These are phyloP conservation scores for Ylistrum balloti DNA, from an alignment of 1,140 invertebrate species.

Conservation along the genomic window DNA sequence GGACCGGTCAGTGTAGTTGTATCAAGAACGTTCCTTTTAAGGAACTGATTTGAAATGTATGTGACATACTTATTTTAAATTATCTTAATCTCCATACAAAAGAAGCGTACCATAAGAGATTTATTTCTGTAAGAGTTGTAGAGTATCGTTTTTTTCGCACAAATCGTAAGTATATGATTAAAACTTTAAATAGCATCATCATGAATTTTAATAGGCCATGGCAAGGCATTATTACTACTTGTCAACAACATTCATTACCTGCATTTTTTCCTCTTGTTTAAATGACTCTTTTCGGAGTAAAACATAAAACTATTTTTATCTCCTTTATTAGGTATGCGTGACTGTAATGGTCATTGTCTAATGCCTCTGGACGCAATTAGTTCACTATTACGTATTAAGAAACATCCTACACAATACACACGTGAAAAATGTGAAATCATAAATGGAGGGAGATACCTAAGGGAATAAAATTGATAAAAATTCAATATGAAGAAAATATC, in stretches of 20 bases:
- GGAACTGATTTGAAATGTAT: background rate
- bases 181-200: conserved; percentile 27
- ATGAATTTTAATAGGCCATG: conserved; percentile 10
- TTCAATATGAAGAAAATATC: no score
- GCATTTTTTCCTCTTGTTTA: background rate
- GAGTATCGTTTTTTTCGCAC: background rate
- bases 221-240: background rate
- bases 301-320: background rate
- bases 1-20: background rate
- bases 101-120: background rate
- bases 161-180: background rate
- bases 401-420: no score
- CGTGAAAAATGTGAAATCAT: no score
- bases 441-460: no score
- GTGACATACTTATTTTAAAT: background rate
- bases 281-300: background rate
- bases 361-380: no score
- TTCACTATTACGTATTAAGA: no score
- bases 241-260: background rate
- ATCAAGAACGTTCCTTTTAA: background rate
- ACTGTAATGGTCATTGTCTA: background rate
- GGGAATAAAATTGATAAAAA: no score
- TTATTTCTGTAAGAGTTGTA: background rate
- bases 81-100: background rate
- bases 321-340: background rate